phyloP scores from a whole-genome alignment of 2,797 vertebrate genomes.

The Tiaroga cobitis region DNA sequence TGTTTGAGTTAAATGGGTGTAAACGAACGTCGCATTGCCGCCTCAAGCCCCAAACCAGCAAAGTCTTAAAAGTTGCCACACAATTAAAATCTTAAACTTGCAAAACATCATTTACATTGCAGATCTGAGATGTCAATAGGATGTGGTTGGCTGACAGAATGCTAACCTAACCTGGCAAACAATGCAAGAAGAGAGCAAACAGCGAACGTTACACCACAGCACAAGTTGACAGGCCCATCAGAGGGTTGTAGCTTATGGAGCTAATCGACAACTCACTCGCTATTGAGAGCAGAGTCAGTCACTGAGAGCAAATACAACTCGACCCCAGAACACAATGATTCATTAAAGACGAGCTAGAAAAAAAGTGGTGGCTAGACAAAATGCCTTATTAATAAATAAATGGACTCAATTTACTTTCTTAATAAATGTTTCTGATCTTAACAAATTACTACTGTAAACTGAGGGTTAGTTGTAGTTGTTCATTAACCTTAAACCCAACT shows the following conservation, averaged over 20 bases:
- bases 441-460: not conserved
- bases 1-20: constrained; percentile 41
- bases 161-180: constrained; percentile 46
- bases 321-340: not conserved
- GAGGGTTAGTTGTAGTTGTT: too few relatives aligned
- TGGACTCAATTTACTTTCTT: not conserved
- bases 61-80: constrained; percentile 46
- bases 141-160: constrained; percentile 39
- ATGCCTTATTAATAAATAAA: not conserved
- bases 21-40: constrained; percentile 22
- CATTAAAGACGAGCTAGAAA: not conserved
- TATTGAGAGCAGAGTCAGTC: constrained; percentile 48
- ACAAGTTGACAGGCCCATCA: constrained; percentile 40
- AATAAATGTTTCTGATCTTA: not conserved
- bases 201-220: not conserved
- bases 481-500: too few relatives aligned
- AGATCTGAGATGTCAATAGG: constrained; percentile 41
- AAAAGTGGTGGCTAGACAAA: not conserved
- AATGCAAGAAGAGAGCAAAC: constrained; percentile 30
- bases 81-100: constrained; percentile 46
- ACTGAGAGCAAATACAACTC: constrained; percentile 32
- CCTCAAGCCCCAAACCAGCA: constrained; percentile 42
- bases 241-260: not conserved
- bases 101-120: constrained; percentile 43
- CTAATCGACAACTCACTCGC: constrained; percentile 47